Evolutionary conservation across 2,797 vertebrate species (phyloP).

Genomic region (Salmo trutta): DNA sequence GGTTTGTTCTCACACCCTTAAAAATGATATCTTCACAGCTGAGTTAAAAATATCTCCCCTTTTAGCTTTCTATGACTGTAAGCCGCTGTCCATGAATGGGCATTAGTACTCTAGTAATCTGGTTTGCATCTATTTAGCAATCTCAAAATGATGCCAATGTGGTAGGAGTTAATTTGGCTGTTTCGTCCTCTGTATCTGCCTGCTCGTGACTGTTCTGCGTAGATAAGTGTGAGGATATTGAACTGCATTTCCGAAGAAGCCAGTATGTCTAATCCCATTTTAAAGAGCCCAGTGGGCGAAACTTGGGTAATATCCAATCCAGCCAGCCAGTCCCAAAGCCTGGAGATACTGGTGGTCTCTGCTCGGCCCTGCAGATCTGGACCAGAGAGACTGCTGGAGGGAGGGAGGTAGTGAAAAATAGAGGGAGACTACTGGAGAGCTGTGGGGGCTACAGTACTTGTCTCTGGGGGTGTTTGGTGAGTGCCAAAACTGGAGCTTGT

Average conservation of each 20-base stretch:
- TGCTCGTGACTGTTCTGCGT: conserved; percentile 61
- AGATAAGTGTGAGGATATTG: conserved; percentile 69
- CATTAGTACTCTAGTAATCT: conserved; percentile 59
- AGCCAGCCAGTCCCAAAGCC: conserved; percentile 52
- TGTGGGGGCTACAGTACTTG: conserved; percentile 21
- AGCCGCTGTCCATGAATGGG: conserved; percentile 41
- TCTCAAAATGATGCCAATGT: conserved; percentile 45
- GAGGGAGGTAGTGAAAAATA: neutral
- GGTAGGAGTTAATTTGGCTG: conserved; percentile 62
- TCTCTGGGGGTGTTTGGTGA: conserved; percentile 29
- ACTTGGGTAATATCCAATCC: conserved; percentile 53
- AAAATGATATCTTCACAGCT: too few relatives aligned
- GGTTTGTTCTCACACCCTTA: neutral
- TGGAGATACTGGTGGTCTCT: conserved; percentile 43
- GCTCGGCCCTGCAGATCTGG: conserved; percentile 52
- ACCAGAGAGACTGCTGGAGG: neutral
- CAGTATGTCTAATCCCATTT: conserved; percentile 69
- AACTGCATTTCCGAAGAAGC: conserved; percentile 59
- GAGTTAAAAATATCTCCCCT: conserved; percentile 13
- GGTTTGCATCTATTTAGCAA: conserved; percentile 65
- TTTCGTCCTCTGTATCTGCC: conserved; percentile 53
- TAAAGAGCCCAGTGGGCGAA: conserved; percentile 52
- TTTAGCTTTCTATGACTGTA: conserved; percentile 30
- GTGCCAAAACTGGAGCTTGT: conserved; percentile 34
- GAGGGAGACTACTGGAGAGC: conserved; percentile 5